Evolutionary conservation across 2,113 vertebrate species (phyloP), one percentile per base, ranked within the genome.

Genomic region (Odocoileus hemionus): DNA sequence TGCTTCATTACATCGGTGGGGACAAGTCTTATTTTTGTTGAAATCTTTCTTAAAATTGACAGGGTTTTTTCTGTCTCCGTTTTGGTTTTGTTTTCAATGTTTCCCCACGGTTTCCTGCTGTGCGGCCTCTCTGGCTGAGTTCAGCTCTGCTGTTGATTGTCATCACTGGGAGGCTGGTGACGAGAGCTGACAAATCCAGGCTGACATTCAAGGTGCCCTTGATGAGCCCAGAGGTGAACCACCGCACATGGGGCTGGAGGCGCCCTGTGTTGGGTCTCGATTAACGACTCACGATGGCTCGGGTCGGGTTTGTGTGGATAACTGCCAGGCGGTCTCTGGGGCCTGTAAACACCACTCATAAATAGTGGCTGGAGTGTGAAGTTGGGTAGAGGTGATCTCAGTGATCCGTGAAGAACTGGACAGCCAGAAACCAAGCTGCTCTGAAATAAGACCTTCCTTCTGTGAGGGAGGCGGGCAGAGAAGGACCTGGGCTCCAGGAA

Each of bases 31-130:
- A 19, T 57, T 93, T 87, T 88, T 97, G 88, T 23, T 45, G 58
- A 57, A 96, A 67, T 55, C 28, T 93, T 95, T 93, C 89, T 94
- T 90, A 92, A 97, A 95, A 91, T 92, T 64, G 87, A 95, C 92
- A 83, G 91, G 47, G 12, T 28, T 86, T 94, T 96, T 88, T 55
- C 1, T n/a, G 91, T 91, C 82, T 96, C 82, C 92, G 92, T 97
- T 96, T 98, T 98, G 97, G 76, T 95, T 98, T 97, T 98, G 97
- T 97, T 97, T 98, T 97, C 43, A 50, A 97, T 95, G 33, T 95
- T 94, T 96, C 92, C 96, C 94, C 96, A 84, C 96, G 52, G 50
- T 98, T 98, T 98, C 98, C 96, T 96, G 94, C 95, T 96, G 92
- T 19, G 1, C 0, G 95, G 93, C 91, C 91, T 98, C 7, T 89